Percentiles rank a stretch among this genome's conserved stretches.
Conservation (phyloP, 2,797 vertebrate genomes). For the Trachurus trachurus region DNA sequence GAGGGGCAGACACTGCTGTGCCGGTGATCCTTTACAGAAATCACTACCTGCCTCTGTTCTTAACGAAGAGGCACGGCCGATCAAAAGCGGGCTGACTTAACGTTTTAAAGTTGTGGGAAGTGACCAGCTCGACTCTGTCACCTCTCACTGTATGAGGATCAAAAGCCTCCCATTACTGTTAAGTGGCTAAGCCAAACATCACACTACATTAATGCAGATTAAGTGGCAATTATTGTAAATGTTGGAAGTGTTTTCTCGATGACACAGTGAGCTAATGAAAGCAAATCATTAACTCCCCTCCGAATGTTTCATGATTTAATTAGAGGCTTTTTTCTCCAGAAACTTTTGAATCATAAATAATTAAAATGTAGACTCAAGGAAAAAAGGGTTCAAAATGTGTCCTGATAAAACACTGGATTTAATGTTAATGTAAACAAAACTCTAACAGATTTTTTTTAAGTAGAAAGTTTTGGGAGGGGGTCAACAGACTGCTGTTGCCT, state of each 20-base stretch:
- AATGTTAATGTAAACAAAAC: background rate
- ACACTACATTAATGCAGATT: conserved; percentile 19
- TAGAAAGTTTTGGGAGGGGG: background rate
- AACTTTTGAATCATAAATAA: background rate
- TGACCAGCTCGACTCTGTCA: background rate
- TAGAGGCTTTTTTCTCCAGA: background rate
- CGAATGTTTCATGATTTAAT: background rate
- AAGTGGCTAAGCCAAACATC: conserved; percentile 17
- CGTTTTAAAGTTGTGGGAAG: background rate
- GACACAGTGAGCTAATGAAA: conserved; percentile 11
- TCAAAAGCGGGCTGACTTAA: background rate
- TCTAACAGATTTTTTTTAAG: background rate
- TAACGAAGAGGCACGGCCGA: conserved; percentile 3
- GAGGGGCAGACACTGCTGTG: conserved; percentile 17
- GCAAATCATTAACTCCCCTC: conserved; percentile 1
- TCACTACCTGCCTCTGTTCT: conserved; percentile 18
- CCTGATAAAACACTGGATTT: background rate
- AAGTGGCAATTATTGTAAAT: conserved; percentile 19
- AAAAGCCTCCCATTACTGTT: conserved; percentile 23
- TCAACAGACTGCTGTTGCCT: too few relatives aligned
- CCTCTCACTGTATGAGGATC: background rate
- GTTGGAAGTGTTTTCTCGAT: conserved; percentile 10
- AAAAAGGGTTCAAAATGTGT: background rate
- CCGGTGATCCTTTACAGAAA: background rate
- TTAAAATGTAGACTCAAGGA: too few relatives aligned